A percentile compares a stretch with the other conserved stretches of the same genome.
These are phyloP conservation scores for Lasioglossum calceatum DNA, from an alignment of 2,888 invertebrate genomes.

Conservation along the genomic window DNA sequence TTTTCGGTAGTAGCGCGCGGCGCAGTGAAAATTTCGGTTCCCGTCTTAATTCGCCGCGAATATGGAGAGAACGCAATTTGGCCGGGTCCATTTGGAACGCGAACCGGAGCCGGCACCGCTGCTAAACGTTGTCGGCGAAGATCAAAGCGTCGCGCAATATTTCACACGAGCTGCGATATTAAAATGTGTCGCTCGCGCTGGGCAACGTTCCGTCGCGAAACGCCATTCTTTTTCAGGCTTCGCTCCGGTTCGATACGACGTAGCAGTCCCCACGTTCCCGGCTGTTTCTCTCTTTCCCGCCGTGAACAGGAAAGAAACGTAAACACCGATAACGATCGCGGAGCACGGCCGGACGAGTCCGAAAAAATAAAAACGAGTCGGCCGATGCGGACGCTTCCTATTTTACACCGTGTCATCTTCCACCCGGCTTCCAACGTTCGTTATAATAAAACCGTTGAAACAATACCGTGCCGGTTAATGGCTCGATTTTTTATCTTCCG, in stretches of 20 bases:
- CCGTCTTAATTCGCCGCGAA: neutral
- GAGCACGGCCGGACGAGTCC: slow-evolving; percentile 16
- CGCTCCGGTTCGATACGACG: neutral
- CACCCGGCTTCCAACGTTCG: slow-evolving; percentile 55
- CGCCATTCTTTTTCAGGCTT: neutral
- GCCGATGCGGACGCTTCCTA: slow-evolving; percentile 51
- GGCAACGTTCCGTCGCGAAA: neutral
- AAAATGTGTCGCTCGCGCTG: slow-evolving; percentile 16
- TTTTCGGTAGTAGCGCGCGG: neutral
- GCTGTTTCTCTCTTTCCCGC: neutral
- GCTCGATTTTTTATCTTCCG: slow-evolving; percentile 40
- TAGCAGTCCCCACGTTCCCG: neutral
- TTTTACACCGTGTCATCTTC: slow-evolving; percentile 64
- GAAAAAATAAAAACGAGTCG: slow-evolving; percentile 12
- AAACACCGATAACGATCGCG: slow-evolving; percentile 48
- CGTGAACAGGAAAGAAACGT: neutral
- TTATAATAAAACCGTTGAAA: slow-evolving; percentile 62
- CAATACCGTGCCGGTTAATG: slow-evolving; percentile 41
- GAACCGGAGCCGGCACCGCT: neutral
- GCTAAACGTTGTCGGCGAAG: neutral
- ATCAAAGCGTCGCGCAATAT: slow-evolving; percentile 16
- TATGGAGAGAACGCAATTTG: slow-evolving; percentile 1
- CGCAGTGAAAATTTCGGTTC: neutral
- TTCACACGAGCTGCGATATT: slow-evolving; percentile 7
- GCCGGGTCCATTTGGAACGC: slow-evolving; percentile 2